phyloP scores from a whole-genome alignment of 2,888 invertebrate genomes.

The Marasmarcha lunaedactyla region DNA sequence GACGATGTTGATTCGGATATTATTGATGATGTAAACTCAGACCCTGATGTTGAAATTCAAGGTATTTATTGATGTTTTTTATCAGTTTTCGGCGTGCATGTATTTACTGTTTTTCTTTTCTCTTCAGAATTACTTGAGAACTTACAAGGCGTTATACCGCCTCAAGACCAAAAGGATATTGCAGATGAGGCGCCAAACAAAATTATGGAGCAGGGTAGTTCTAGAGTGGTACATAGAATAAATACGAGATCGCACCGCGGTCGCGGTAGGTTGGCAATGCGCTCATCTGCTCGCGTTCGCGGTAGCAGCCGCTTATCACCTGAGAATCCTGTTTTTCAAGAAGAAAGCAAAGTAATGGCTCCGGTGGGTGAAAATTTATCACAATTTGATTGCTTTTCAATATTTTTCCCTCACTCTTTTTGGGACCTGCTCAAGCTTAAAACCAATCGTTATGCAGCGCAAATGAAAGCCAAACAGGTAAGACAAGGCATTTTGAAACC shows the following conservation, averaged over 20 bases:
- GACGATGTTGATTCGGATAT: constrained; percentile 6
- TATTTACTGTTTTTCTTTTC: neutral
- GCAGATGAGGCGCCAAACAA: too few relatives aligned
- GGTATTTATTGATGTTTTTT: neutral
- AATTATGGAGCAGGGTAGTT: too few relatives aligned
- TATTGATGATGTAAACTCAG: constrained; percentile 1
- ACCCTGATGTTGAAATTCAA: neutral
- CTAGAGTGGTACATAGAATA: too few relatives aligned
- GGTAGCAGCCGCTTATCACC: too few relatives aligned
- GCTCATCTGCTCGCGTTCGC: too few relatives aligned
- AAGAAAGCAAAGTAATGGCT: neutral
- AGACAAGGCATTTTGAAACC: neutral
- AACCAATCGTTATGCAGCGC: neutral
- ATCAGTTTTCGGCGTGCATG: neutral
- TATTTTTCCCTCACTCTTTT: too few relatives aligned
- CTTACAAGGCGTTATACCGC: neutral
- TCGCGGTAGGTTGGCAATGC: too few relatives aligned
- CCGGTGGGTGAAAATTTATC: neutral
- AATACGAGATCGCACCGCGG: too few relatives aligned
- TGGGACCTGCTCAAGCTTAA: too few relatives aligned
- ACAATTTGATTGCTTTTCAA: neutral
- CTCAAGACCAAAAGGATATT: too few relatives aligned
- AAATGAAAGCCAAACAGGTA: neutral
- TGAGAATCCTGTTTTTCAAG: too few relatives aligned
- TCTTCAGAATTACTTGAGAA: neutral